Base-by-base conservation (phyloP, 2,797 vertebrate species). In the Gobio occitaniae region DNA sequence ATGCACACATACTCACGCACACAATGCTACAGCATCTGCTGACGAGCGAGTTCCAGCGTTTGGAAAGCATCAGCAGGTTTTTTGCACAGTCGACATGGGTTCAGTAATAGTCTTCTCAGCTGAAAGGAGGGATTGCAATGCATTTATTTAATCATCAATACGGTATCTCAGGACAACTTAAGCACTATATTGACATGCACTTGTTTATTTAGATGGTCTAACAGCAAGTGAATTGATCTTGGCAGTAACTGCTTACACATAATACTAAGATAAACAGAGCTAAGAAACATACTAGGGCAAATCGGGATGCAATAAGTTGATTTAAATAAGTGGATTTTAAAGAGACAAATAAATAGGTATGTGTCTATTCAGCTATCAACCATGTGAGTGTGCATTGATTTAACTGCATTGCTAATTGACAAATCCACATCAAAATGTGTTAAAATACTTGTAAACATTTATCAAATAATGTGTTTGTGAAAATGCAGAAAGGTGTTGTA, bases 121-220 rank as follows among this genome's bases (percentile, higher is more conserved):
- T 84, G 72, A 88, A 85, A 6, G 44, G 32, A 87, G 41, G 52
- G 54, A 86, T 79, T 66, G 72, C 69, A 82, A 80, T 78, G 80
- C 79, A 89, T 87, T 87, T 87, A 86, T 87, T 76, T 80, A 78
- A 47, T 84, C 74, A 84, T 89, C 87, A 87, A 88, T 86, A 80
- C 80, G 82, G 32, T 48, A 74, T 71, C 38, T 36, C 38, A 61
- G 36, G 76, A 77, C 83, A 83, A 85, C 63, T 66, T 82, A 50
- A 38, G 15, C 80, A 29, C 71, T 59, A 25, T 65, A 72, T 25
- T 68, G 68, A 81, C 84, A 84, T 74, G 50, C 44, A 8, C 59
- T 70, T 66, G 25, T 65, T 81, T 61, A 50, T 65, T 7, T 29
- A 66, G 47, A 80, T 50, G 66, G 59, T 21, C 25, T 36, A 81